Evolutionary conservation across 2,888 invertebrate species (phyloP).

Genomic region (Acrocyrtus sp.): DNA sequence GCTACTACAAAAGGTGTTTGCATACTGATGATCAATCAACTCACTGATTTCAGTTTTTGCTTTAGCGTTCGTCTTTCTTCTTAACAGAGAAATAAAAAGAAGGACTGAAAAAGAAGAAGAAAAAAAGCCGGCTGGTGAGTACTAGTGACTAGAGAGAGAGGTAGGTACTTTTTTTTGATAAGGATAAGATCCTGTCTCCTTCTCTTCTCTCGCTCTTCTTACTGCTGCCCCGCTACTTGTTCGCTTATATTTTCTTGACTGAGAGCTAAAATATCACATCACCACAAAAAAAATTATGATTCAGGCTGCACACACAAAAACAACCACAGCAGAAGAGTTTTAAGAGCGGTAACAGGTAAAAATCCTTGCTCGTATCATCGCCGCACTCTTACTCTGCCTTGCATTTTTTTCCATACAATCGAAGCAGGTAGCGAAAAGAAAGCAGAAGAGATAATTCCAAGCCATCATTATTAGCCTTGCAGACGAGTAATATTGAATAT

Average conservation of each 20-base stretch:
- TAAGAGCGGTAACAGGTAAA: too few species aligned
- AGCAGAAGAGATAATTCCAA: neutral
- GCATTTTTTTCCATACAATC: neutral
- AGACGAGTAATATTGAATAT: neutral
- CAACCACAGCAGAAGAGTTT: too few species aligned
- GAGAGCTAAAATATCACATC: slow-evolving; percentile 35
- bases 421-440: neutral
- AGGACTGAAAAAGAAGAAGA: neutral
- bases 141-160: too few species aligned
- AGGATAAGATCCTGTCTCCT: slow-evolving; percentile 25
- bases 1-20: too few species aligned
- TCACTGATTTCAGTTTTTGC: too few species aligned
- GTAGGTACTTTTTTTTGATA: too few species aligned
- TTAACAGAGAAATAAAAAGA: neutral
- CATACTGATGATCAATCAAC: too few species aligned
- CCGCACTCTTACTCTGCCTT: neutral
- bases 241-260: slow-evolving; percentile 18
- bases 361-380: too few species aligned
- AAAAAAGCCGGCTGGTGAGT: slow-evolving; percentile 1
- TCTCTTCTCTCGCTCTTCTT: too few species aligned
- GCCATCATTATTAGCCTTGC: neutral
- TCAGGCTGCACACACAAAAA: slow-evolving; percentile 13
- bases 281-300: slow-evolving; percentile 38
- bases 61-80: too few species aligned
- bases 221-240: slow-evolving; percentile 27